Base-by-base conservation (phyloP, 2,888 invertebrate species). In the Ophonus ardosiacus region DNA sequence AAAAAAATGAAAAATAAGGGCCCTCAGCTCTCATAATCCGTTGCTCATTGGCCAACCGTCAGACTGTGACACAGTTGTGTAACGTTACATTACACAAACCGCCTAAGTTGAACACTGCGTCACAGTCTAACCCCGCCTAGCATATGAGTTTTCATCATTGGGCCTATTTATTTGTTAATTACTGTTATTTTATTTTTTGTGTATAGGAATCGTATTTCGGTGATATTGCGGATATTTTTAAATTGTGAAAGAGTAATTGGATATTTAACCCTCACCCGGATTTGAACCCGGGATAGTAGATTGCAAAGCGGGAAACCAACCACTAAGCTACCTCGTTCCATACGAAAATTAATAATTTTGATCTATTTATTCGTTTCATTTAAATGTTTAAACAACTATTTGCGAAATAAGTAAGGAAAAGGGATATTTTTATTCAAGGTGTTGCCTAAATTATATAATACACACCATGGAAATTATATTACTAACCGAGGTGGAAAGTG, bases 21-120 rank as follows among this genome's bases (percentile, higher is more conserved):
- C 78, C 57, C 78, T 78, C 78, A 78, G 78, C 78, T 78, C 78
- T 78, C 78, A 78, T 78, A 78, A 78, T 78, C 78, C 21, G 8
- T 21, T 17, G 78, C 78, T 56, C 78, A 78, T 15, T n/a, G 40
- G 57, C 78, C 78, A 78, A 78, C 78, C 57, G 78, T 21, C 56
- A 56, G 57, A 78, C 57, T 78, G 57, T 43, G 15, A 18, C 57
- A 57, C 71, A 78, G 57, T 24, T 76, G 17, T 24, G 31, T 57
- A 57, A 24, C 78, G n/a, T 78, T 15, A 78, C 56, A 78, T 31
- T 31, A 57, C 57, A 57, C 57, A 74, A 18, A 74, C 40, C 71
- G 2, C 18, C 43, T 74, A 18, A 40, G 43, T 74, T 43, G 71
- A 17, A 1, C n/a, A 68, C 43, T 4, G 31, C 78, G n/a, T 57